Percentiles rank a stretch among this genome's conserved stretches.
phyloP scores from a whole-genome alignment of 2,797 vertebrate species.

The Danio jaintianensis region DNA sequence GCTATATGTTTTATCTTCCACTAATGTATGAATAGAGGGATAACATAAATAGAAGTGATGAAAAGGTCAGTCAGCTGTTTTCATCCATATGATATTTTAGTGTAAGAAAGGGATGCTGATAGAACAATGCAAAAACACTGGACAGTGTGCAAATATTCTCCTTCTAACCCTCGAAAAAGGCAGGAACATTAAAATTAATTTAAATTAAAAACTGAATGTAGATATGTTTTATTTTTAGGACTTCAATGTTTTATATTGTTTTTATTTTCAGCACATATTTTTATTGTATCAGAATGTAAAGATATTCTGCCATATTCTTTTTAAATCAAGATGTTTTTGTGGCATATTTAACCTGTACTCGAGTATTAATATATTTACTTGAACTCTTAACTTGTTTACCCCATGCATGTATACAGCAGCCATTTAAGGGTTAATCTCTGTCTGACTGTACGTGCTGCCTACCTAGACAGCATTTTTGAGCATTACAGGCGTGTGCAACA shows the following conservation, averaged over 20 bases:
- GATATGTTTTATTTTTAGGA: neutral
- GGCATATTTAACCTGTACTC: neutral
- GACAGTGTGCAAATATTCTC: neutral
- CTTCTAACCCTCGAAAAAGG: neutral
- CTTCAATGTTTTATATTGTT: neutral
- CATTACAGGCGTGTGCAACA: conserved; percentile 4
- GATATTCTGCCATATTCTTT: neutral
- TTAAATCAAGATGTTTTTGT: neutral
- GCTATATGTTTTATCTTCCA: conserved; percentile 3
- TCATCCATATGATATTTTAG: neutral
- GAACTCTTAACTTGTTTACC: neutral
- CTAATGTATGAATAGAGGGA: neutral
- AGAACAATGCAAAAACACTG: conserved; percentile 4
- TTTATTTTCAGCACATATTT: neutral
- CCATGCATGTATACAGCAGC: neutral
- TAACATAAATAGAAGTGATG: neutral
- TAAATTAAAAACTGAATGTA: neutral
- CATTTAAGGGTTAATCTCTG: neutral
- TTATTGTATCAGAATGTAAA: neutral
- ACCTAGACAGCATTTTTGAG: neutral
- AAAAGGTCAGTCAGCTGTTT: conserved; percentile 4
- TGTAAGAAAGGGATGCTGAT: conserved; percentile 20
- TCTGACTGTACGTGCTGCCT: neutral
- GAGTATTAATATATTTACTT: neutral
- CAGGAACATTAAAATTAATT: neutral